phyloP scores from a whole-genome alignment of 1,140 invertebrate species.

The Brachionus manjavacas region DNA sequence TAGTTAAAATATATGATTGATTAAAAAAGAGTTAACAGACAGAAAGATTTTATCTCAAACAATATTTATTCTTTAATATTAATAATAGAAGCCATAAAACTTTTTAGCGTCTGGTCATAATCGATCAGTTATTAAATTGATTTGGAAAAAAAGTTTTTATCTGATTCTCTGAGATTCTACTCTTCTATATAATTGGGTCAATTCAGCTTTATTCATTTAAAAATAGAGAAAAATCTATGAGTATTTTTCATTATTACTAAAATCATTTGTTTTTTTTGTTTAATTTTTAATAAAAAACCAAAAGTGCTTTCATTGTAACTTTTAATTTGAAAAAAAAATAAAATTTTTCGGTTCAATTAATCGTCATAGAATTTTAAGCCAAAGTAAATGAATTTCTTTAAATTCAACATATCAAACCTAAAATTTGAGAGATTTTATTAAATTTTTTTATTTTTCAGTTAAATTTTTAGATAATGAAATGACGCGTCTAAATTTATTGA shows the following conservation, averaged over 20 bases:
- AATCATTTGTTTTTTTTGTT: no score
- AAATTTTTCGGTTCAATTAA: no score
- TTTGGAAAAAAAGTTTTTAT: not conserved
- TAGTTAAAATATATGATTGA: not conserved
- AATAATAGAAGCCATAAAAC: not conserved
- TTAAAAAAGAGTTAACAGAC: not conserved
- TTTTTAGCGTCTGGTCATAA: not conserved
- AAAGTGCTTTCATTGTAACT: no score
- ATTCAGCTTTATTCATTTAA: not conserved
- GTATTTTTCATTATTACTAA: no score
- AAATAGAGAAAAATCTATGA: not conserved
- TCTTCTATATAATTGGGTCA: not conserved
- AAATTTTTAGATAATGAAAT: conserved; percentile 28
- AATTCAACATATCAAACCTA: no score
- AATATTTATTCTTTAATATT: not conserved
- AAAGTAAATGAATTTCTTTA: no score
- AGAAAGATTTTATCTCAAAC: not conserved
- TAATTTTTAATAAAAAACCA: no score
- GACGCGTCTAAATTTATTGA: not conserved
- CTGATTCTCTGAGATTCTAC: not conserved
- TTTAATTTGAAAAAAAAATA: no score
- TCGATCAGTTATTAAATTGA: not conserved
- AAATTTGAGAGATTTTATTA: no score
- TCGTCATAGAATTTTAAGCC: no score
- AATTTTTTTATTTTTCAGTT: not conserved